Evolutionary conservation across 2,113 vertebrate species (phyloP), one percentile per base, ranked within the genome.

Genomic region (Chlamydotis undulata): DNA sequence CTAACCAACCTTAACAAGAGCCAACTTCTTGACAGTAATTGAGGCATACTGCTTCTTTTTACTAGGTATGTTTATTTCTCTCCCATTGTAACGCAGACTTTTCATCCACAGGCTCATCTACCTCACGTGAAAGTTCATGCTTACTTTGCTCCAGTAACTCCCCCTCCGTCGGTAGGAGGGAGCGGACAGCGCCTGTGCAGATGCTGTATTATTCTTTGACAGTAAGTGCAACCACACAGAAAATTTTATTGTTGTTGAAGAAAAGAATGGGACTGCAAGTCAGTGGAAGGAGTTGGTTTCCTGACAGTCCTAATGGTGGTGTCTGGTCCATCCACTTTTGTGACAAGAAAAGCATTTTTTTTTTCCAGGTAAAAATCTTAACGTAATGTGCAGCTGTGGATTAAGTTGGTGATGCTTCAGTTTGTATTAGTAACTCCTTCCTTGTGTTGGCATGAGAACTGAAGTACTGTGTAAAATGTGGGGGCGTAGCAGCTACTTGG

Each of bases 111-210:
- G 99, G 98, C 98, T 87, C 99, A 99, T 85, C 98, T 99, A 91
- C 99, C 99, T 83, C 98, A 99, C 4, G 99, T 99, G 95, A 99
- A 99, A 90, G 99, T 99, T 85, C 99, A 99, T 3, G 99, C 99
- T 94, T 99, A 99, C 97, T 99, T 99, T 74, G 99, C 99, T 31
- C 99, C 99, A 3, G 98, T 99, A 56, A 99, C 99, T 9, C 99
- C 99, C 7, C 98, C 99, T 10, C 98, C 99, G 2, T 99, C 99
- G 4, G 98, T 99, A n/a, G 98, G 99, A 57, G 99, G 99, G 73
- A 97, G 98, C 4, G 98, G 99, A 55, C 99, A 98, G 93, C 98
- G 98, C 87, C 98, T 99, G 91, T 99, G 99, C 97, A 98, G 99
- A 96, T 99, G 99, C 97, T 99, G 99, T 55, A 98, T 99, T 84